Evolutionary conservation across 2,888 invertebrate genomes (phyloP).

Genomic region (Sesamia inferens): DNA sequence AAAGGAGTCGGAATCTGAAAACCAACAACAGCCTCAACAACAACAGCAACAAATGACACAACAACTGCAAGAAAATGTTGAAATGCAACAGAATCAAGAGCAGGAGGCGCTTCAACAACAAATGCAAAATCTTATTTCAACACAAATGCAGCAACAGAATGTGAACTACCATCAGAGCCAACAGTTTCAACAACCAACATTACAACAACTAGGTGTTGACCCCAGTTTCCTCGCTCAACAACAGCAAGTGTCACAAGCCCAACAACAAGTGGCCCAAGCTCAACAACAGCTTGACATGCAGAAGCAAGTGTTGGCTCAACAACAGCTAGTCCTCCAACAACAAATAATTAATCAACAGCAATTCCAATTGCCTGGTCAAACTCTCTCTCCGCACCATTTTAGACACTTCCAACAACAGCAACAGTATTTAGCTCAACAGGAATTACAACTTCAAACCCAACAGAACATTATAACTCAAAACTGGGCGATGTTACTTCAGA

Average conservation of each 20-base stretch:
- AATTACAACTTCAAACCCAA: slow-evolving; percentile 87
- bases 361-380: slow-evolving; percentile 85
- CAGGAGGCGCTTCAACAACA: slow-evolving; percentile 75
- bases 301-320: slow-evolving; percentile 86
- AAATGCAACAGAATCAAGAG: slow-evolving; percentile 72
- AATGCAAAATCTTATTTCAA: slow-evolving; percentile 78
- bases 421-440: slow-evolving; percentile 88
- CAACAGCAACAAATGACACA: slow-evolving; percentile 65
- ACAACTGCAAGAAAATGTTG: slow-evolving; percentile 69
- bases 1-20: slow-evolving; percentile 85
- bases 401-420: slow-evolving; percentile 85
- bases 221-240: slow-evolving; percentile 82
- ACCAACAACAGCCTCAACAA: slow-evolving; percentile 73
- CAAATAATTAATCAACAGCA: slow-evolving; percentile 86
- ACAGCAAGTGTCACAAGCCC: slow-evolving; percentile 86
- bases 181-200: slow-evolving; percentile 78
- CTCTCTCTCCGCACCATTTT: slow-evolving; percentile 84
- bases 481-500: slow-evolving; percentile 87
- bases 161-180: slow-evolving; percentile 79
- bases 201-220: slow-evolving; percentile 75
- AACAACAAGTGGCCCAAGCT: slow-evolving; percentile 84
- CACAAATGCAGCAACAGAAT: slow-evolving; percentile 80
- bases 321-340: slow-evolving; percentile 87
- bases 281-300: slow-evolving; percentile 87
- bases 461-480: slow-evolving; percentile 90